phyloP scores from a whole-genome alignment of 2,888 invertebrate species.

The Miltochrista miniata region DNA sequence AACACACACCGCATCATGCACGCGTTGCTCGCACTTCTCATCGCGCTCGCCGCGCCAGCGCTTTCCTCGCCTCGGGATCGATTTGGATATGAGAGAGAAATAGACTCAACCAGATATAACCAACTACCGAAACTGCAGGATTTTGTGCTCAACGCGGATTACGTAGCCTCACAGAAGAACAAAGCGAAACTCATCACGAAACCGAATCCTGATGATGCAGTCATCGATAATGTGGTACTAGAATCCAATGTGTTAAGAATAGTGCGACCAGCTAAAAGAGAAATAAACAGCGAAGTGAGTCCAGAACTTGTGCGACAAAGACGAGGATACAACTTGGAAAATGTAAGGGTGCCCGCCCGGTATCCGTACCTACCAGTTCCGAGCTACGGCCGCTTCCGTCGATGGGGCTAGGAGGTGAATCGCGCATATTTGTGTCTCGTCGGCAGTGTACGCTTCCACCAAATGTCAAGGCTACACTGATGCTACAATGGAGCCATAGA shows the following conservation, averaged over 20 bases:
- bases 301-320: conserved; percentile 63
- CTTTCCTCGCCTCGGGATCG: conserved; percentile 59
- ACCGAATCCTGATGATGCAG: conserved; percentile 61
- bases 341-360: conserved; percentile 76
- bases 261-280: conserved; percentile 58
- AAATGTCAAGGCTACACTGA: conserved; percentile 77
- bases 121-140: conserved; percentile 64
- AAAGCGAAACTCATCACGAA: conserved; percentile 72
- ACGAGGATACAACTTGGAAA: conserved; percentile 78
- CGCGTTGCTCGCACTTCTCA: conserved; percentile 70
- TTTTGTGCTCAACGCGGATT: conserved; percentile 63
- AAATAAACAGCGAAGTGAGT: conserved; percentile 44
- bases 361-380: conserved; percentile 76
- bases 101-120: conserved; percentile 63
- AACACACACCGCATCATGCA: conserved; percentile 75
- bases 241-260: conserved; percentile 74
- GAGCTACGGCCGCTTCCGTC: conserved; percentile 71
- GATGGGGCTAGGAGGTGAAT: conserved; percentile 72
- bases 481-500: conserved; percentile 43
- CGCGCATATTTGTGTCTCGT: conserved; percentile 19
- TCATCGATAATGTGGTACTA: conserved; percentile 73
- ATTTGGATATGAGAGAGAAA: conserved; percentile 73
- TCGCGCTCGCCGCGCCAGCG: conserved; percentile 60
- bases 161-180: conserved; percentile 63
- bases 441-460: conserved; percentile 37